These are phyloP conservation scores for Pocillopora meandrina DNA, from an alignment of 92 coral and sea anemone species.

Conservation along the genomic window DNA sequence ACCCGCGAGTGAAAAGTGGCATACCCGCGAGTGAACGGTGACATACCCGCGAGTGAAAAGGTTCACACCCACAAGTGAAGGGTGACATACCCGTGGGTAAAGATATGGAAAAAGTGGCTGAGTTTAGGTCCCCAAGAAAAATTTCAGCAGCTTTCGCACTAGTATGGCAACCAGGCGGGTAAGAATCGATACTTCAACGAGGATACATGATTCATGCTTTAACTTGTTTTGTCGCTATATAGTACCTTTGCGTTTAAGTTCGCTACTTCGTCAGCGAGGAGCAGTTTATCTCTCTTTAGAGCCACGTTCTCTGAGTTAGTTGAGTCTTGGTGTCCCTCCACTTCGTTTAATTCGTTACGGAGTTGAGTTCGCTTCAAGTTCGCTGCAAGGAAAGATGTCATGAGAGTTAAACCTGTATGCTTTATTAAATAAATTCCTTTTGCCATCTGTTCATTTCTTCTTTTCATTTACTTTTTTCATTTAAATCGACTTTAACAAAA, in stretches of 20 bases:
- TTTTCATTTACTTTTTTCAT: too few species aligned
- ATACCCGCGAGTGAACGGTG: neutral
- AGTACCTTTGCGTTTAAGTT: constrained; percentile 84
- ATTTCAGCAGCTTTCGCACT: too few species aligned
- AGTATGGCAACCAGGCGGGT: too few species aligned
- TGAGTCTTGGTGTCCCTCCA: constrained; percentile 72
- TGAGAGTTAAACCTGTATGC: too few species aligned
- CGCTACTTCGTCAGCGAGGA: constrained; percentile 89
- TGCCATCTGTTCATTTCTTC: too few species aligned
- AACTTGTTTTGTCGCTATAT: too few species aligned
- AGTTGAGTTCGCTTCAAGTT: constrained; percentile 86
- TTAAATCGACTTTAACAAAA: too few species aligned
- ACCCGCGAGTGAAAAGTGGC: neutral
- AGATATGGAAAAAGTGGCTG: neutral
- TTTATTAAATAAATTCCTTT: too few species aligned
- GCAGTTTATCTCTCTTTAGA: constrained; percentile 83
- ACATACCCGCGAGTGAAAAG: neutral
- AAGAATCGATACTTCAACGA: too few species aligned
- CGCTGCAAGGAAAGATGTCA: constrained; percentile 33
- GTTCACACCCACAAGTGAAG: neutral
- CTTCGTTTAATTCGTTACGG: constrained; percentile 84
- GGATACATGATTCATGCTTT: too few species aligned
- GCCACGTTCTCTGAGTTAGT: constrained; percentile 81
- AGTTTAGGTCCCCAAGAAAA: too few species aligned
- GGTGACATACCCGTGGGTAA: neutral